phyloP scores from a whole-genome alignment of 2,888 invertebrate genomes.

The Drosophila subquinaria region DNA sequence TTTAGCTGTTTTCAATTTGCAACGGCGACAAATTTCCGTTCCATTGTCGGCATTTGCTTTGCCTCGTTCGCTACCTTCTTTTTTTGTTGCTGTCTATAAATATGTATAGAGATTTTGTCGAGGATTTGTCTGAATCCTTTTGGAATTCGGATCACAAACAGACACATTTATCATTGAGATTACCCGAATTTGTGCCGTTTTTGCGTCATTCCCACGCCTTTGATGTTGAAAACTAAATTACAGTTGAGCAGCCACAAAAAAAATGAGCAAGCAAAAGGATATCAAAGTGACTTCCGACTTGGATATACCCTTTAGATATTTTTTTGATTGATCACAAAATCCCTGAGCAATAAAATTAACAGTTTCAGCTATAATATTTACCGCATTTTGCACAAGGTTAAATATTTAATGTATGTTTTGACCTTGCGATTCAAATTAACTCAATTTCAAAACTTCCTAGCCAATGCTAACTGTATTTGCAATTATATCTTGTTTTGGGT shows the following conservation, averaged over 20 bases:
- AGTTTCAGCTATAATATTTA: conserved; percentile 3
- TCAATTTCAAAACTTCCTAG: conserved; percentile 4
- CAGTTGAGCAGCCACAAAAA: conserved; percentile 37
- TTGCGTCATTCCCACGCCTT: conserved; percentile 73
- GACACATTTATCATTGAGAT: conserved; percentile 60
- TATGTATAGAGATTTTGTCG: conserved; percentile 40
- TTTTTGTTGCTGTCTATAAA: conserved; percentile 48
- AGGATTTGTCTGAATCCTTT: conserved; percentile 71
- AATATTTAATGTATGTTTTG: conserved; percentile 1
- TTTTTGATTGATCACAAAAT: not conserved
- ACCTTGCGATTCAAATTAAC: conserved; percentile 12
- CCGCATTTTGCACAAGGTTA: conserved; percentile 8
- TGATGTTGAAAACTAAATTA: conserved; percentile 78
- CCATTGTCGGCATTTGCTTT: conserved; percentile 65
- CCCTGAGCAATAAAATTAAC: not conserved
- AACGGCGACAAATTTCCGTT: conserved; percentile 80
- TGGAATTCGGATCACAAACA: conserved; percentile 36
- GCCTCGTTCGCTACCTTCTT: conserved; percentile 27
- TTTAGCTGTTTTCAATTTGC: conserved; percentile 68
- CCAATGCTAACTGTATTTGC: conserved; percentile 14
- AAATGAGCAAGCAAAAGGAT: conserved; percentile 9
- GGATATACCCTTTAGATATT: conserved; percentile 14
- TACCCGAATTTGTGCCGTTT: conserved; percentile 28
- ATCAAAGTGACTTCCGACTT: conserved; percentile 4
- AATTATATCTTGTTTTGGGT: conserved; percentile 1